Evolutionary conservation across 2,888 invertebrate genomes (phyloP), one percentile per base, ranked within the genome.

Genomic region (Eupithecia subfuscata): DNA sequence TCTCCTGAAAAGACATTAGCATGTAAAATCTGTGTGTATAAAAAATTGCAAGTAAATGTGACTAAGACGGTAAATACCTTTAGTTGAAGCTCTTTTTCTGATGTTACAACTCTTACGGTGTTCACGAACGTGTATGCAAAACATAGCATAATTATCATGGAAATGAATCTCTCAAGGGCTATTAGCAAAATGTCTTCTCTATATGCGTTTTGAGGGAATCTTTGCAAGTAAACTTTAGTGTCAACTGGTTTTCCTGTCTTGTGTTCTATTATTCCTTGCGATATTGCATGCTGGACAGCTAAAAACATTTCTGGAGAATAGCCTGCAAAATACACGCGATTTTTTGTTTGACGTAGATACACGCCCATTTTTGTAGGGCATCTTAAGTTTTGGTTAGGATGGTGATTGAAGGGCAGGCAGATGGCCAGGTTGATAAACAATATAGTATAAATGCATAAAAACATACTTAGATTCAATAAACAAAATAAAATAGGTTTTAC

Each of bases 101-200:
- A 95, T 0, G 97, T 96, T 34, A 98, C 96, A 67, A 96, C 96
- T 90, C 97, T 97, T 8, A 97, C 97, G 37, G 97, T 97, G 85
- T 97, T 97, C 25, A 97, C 97, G 81, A 97, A 97, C 0, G 97
- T 96, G 87, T 98, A 97, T 8, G 97, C 96, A 86, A 98, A 98
- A 87, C 97, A 97, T 67, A 98, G 92, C 94, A 98, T 96, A 48
- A 98, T 95, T 69, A 98, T 96, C 85, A 98, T 95, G 0, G 98
- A 97, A 79, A 98, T 95, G 84, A 97, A 96, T 71, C 95, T 91
- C 85, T 97, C 96, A 69, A 98, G 89, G 0, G 97, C 96, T 60
- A 95, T 89, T 4, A 98, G 88, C 69, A 98, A 92, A 9, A 95
- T 94, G 89, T 98, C 98, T 70, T 96, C 95, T 68, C 96, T 95